Conservation (phyloP, 2,113 vertebrate species). For the Xyrauchen texanus region DNA sequence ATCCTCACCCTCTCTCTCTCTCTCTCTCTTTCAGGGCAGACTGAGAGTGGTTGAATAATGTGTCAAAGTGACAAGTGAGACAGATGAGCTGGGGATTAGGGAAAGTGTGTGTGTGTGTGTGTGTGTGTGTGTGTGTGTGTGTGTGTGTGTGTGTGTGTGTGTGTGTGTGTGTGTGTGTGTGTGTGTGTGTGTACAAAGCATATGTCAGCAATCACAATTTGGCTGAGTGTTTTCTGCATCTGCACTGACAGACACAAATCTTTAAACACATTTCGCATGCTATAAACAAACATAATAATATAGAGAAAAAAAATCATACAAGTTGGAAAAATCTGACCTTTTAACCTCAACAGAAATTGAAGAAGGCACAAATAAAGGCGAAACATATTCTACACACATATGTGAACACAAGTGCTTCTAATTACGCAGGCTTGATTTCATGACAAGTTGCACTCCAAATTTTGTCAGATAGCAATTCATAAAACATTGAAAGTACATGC, state of each 20-base stretch:
- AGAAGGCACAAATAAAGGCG: not conserved
- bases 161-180: not conserved
- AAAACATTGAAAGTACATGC: too few species aligned
- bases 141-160: constrained; percentile 35
- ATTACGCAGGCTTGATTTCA: too few species aligned
- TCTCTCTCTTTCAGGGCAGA: not conserved
- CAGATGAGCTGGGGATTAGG: not conserved
- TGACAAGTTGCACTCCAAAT: too few species aligned
- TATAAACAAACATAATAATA: too few species aligned
- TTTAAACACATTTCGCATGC: too few species aligned
- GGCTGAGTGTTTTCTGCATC: too few species aligned
- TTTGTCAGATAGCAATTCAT: too few species aligned
- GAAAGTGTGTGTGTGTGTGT: constrained; percentile 1
- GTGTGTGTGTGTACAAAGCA: constrained; percentile 37
- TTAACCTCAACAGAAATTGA: not conserved
- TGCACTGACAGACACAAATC: too few species aligned
- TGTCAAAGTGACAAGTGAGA: constrained; percentile 48
- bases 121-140: not conserved
- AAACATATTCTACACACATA: too few species aligned
- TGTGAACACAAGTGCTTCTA: too few species aligned
- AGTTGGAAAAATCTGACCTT: not conserved
- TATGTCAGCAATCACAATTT: constrained; percentile 5
- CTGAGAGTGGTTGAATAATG: constrained; percentile 47
- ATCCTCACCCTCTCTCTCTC: not conserved
- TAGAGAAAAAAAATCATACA: not conserved